Conservation (phyloP, 2,888 invertebrate species). For the Caenorhabditis angaria region DNA sequence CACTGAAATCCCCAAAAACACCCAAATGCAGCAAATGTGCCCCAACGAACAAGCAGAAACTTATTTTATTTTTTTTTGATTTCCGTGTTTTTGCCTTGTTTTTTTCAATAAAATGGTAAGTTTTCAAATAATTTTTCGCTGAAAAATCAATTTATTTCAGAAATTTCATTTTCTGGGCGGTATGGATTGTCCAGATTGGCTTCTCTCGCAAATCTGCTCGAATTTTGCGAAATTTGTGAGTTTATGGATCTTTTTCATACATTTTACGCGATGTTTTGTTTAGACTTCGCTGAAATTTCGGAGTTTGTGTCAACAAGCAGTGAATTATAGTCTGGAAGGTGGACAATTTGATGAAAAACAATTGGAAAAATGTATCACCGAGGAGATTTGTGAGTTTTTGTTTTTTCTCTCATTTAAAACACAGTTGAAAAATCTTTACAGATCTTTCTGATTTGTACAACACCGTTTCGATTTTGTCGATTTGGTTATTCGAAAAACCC, state of each 20-base stretch:
- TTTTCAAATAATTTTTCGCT: not conserved
- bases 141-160: slow-evolving; percentile 19
- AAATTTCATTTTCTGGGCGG: slow-evolving; percentile 56
- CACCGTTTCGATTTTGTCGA: not conserved
- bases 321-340: not conserved
- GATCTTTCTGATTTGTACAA: not conserved
- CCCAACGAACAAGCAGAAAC: not conserved
- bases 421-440: not conserved
- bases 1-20: not conserved
- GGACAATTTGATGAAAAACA: not conserved
- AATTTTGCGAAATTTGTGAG: slow-evolving; percentile 54
- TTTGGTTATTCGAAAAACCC: slow-evolving; percentile 28
- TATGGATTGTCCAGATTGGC: slow-evolving; percentile 60
- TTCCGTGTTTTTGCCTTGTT: not conserved
- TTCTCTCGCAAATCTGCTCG: slow-evolving; percentile 50
- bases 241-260: not conserved
- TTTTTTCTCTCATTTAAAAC: not conserved
- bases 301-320: not conserved
- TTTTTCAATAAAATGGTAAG: not conserved
- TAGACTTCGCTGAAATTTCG: slow-evolving; percentile 5
- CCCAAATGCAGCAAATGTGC: not conserved
- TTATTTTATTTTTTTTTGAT: not conserved
- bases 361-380: not conserved
- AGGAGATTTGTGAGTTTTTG: not conserved
- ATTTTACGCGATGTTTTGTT: too few species aligned